phyloP scores from a whole-genome alignment of 1,140 invertebrate genomes.

The Apocrypta bakeri region DNA sequence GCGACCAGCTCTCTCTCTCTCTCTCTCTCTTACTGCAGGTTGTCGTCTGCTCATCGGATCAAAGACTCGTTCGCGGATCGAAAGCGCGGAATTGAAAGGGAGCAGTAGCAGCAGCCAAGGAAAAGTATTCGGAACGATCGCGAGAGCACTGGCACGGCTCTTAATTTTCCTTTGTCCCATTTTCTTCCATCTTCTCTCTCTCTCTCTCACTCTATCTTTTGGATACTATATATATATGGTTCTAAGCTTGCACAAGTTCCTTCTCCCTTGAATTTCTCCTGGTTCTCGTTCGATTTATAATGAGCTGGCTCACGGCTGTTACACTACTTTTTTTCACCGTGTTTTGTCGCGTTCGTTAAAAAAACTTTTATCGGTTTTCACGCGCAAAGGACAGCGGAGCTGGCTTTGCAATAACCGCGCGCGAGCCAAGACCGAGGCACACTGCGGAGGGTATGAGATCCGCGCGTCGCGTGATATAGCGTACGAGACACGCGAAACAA shows the following conservation, averaged over 20 bases:
- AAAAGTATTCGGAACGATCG: constrained; percentile 18
- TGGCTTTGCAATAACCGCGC: too few species aligned
- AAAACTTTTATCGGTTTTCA: background rate
- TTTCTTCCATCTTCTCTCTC: background rate
- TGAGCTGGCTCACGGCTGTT: background rate
- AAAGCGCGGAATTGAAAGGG: constrained; percentile 42
- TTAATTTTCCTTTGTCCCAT: constrained; percentile 49
- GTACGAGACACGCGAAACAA: background rate
- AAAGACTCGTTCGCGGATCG: constrained; percentile 24
- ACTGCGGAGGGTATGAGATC: too few species aligned
- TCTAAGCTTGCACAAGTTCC: background rate
- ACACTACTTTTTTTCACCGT: background rate
- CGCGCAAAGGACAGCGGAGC: too few species aligned
- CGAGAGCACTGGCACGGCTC: background rate
- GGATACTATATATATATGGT: too few species aligned
- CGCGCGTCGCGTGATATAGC: too few species aligned
- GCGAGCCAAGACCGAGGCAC: background rate
- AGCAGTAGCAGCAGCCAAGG: background rate
- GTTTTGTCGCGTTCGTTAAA: background rate
- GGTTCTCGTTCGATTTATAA: constrained; percentile 24
- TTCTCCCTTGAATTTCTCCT: too few species aligned
- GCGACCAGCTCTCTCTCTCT: background rate
- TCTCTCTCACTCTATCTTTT: too few species aligned
- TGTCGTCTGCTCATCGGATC: constrained; percentile 33
- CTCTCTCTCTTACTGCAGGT: too few species aligned